A percentile compares a stretch with the other conserved stretches of the same genome.
phyloP scores from a whole-genome alignment of 2,113 vertebrate genomes.

The Thalassarche chlororhynchos region DNA sequence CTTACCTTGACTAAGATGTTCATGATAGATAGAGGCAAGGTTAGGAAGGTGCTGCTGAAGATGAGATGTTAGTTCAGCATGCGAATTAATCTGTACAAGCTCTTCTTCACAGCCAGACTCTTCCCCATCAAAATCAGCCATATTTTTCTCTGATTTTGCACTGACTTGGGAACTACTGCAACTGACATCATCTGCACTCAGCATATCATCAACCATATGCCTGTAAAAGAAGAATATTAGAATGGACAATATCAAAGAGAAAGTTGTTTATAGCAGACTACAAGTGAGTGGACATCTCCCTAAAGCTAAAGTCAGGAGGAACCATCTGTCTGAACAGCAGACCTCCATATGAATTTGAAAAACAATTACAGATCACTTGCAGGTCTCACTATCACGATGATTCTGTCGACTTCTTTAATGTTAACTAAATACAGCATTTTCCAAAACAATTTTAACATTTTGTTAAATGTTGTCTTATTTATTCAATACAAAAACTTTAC shows the following conservation, averaged over 20 bases:
- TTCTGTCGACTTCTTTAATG: not conserved
- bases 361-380: not conserved
- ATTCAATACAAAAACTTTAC: not conserved
- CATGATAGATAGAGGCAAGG: slow-evolving; percentile 97
- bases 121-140: slow-evolving; percentile 98
- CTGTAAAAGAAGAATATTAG: slow-evolving; percentile 70
- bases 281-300: not conserved
- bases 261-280: not conserved
- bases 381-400: not conserved
- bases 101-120: slow-evolving; percentile 99
- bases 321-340: not conserved
- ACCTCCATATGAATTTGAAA: not conserved
- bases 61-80: slow-evolving; percentile 97
- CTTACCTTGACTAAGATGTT: slow-evolving; percentile 96
- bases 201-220: slow-evolving; percentile 97
- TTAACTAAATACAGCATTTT: not conserved
- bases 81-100: slow-evolving; percentile 97
- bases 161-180: slow-evolving; percentile 99
- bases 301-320: not conserved
- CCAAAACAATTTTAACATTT: not conserved
- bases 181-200: slow-evolving; percentile 97
- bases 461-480: not conserved
- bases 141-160: slow-evolving; percentile 99
- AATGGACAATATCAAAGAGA: not conserved
- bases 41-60: slow-evolving; percentile 98